phyloP scores from a whole-genome alignment of 2,888 invertebrate genomes.

The Sinotaia quadrata region DNA sequence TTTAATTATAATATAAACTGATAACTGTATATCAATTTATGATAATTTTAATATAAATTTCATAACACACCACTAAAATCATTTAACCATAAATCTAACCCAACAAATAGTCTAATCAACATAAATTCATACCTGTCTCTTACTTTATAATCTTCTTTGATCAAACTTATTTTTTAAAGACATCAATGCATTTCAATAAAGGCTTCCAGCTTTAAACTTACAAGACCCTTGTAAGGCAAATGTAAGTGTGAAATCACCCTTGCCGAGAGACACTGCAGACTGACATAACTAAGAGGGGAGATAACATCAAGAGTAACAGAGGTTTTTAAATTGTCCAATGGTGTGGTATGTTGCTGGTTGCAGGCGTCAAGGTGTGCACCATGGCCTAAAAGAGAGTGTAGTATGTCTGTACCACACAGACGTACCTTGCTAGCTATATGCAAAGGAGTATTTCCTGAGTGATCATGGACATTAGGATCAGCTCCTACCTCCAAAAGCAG shows the following conservation, averaged over 20 bases:
- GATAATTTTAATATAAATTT: too few species aligned
- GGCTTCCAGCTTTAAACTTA: constrained; percentile 62
- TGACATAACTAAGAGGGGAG: constrained; percentile 64
- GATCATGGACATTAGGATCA: constrained; percentile 84
- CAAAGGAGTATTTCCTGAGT: constrained; percentile 88
- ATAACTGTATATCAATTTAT: too few species aligned
- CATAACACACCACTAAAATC: too few species aligned
- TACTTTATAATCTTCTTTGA: too few species aligned
- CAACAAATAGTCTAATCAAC: too few species aligned
- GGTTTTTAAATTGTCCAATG: constrained; percentile 65
- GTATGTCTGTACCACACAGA: constrained; percentile 79
- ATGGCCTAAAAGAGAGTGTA: constrained; percentile 81
- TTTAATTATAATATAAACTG: too few species aligned
- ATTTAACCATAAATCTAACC: too few species aligned
- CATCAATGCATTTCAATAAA: constrained; percentile 67
- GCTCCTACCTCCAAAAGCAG: constrained; percentile 88
- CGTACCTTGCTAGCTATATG: constrained; percentile 83
- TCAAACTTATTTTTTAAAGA: too few species aligned
- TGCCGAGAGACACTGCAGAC: constrained; percentile 70
- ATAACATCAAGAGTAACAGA: constrained; percentile 62
- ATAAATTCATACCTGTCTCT: too few species aligned
- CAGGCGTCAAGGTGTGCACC: constrained; percentile 88
- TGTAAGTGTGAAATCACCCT: constrained; percentile 80
- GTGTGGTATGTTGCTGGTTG: constrained; percentile 63
- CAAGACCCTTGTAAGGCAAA: constrained; percentile 64